Evolutionary conservation across 2,797 vertebrate genomes (phyloP).

Genomic region (Ctenosaura bakeri): DNA sequence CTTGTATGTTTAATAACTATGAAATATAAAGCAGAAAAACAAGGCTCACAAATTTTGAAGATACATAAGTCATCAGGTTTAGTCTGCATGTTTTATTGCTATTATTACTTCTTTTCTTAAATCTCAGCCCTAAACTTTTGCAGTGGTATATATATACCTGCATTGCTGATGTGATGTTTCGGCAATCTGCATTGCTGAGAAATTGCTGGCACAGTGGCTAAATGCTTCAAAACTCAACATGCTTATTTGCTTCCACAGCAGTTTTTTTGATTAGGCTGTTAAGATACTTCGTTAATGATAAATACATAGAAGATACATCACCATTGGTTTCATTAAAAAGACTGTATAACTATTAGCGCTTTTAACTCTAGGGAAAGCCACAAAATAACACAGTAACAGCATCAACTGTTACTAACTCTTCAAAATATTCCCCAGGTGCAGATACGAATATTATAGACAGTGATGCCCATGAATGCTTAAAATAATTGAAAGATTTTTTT

Average conservation of each 20-base stretch:
- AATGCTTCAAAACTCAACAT: background rate
- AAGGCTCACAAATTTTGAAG: background rate
- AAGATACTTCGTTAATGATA: conserved; percentile 48
- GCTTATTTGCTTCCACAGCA: background rate
- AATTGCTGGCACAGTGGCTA: conserved; percentile 17
- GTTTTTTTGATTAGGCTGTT: background rate
- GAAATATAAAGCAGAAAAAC: background rate
- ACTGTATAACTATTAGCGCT: conserved; percentile 56
- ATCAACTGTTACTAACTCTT: conserved; percentile 67
- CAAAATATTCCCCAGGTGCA: conserved; percentile 63
- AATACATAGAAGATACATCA: conserved; percentile 56
- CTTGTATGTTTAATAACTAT: background rate
- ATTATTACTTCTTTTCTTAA: background rate
- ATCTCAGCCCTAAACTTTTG: background rate
- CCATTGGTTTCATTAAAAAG: conserved; percentile 73
- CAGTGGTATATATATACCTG: conserved; percentile 15
- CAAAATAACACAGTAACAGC: conserved; percentile 63
- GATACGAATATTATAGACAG: conserved; percentile 47
- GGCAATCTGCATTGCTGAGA: conserved; percentile 28
- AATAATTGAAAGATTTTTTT: conserved; percentile 37
- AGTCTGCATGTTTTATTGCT: background rate
- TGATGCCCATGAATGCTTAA: conserved; percentile 55
- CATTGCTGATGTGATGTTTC: conserved; percentile 34
- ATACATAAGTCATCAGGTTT: background rate
- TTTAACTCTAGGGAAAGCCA: conserved; percentile 63